A percentile compares a stretch with the other conserved stretches of the same genome.
Evolutionary conservation across 2,113 vertebrate genomes (phyloP).

Genomic region (Hippocampus barbouri): DNA sequence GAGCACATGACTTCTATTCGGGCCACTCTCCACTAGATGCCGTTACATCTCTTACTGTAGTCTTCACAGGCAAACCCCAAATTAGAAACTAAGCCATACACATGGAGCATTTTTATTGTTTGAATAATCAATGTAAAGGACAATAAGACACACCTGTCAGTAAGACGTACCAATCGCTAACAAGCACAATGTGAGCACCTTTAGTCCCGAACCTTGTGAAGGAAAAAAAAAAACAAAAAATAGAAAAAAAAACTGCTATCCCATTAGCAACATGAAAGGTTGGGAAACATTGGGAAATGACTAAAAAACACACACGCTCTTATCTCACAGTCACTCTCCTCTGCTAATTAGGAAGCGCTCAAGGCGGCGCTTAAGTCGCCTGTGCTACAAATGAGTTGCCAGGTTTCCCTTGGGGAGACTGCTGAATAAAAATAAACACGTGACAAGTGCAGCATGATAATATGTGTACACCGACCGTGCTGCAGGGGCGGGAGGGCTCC

Average conservation of each 20-base stretch:
- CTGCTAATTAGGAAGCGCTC: conserved; percentile 51
- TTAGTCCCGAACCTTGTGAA: background rate
- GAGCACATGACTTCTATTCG: no score
- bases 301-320: conserved; percentile 1
- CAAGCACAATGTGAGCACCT: no score
- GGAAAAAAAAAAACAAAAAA: background rate
- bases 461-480: conserved; percentile 41
- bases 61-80: no score
- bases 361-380: conserved; percentile 29
- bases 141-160: no score
- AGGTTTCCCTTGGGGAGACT: conserved; percentile 24
- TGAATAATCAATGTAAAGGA: no score
- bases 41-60: no score
- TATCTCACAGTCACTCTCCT: conserved; percentile 33
- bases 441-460: conserved; percentile 52
- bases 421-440: conserved; percentile 56
- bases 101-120: no score
- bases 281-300: conserved; percentile 17
- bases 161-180: no score
- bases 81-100: no score
- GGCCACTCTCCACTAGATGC: no score
- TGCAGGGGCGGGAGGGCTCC: conserved; percentile 37
- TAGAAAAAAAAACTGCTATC: background rate
- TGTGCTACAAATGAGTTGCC: conserved; percentile 51
- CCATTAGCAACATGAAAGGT: conserved; percentile 33